phyloP scores from a whole-genome alignment of 1,140 invertebrate species.

The Conopomorpha cramerella region DNA sequence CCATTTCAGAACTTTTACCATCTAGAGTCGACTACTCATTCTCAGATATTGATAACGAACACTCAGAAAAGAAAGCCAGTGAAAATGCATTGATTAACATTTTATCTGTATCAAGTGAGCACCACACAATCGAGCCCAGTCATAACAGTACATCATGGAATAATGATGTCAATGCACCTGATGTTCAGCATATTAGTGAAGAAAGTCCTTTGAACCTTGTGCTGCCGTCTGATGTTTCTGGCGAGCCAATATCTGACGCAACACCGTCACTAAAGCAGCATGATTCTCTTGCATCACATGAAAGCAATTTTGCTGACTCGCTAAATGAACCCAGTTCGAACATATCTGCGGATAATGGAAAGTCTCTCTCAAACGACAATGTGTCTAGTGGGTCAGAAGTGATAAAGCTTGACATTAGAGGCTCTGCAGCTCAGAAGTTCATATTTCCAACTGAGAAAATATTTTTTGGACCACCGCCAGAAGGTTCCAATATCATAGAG shows the following conservation, averaged over 20 bases:
- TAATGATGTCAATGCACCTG: slow-evolving; percentile 22
- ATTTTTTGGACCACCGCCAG: slow-evolving; percentile 43
- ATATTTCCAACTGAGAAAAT: slow-evolving; percentile 35
- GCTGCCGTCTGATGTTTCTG: slow-evolving; percentile 31
- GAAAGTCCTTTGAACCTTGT: slow-evolving; percentile 41
- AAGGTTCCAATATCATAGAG: slow-evolving; percentile 24
- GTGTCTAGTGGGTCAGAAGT: slow-evolving; percentile 32
- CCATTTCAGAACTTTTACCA: slow-evolving; percentile 44
- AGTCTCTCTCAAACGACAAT: slow-evolving; percentile 1
- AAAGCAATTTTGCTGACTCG: slow-evolving; percentile 31
- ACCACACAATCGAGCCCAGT: slow-evolving; percentile 18
- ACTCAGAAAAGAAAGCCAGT: slow-evolving; percentile 14
- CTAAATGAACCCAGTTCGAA: slow-evolving; percentile 23
- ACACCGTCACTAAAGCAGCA: slow-evolving; percentile 11
- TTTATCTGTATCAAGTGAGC: slow-evolving; percentile 18
- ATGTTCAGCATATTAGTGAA: slow-evolving; percentile 32
- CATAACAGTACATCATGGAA: slow-evolving; percentile 31
- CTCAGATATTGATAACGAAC: slow-evolving; percentile 21
- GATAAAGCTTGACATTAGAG: slow-evolving; percentile 54
- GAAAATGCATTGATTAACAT: slow-evolving; percentile 18
- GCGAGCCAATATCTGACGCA: slow-evolving; percentile 15
- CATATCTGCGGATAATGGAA: slow-evolving; percentile 15
- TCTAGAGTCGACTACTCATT: slow-evolving; percentile 33
- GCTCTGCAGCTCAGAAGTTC: slow-evolving; percentile 35
- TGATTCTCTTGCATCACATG: slow-evolving; percentile 3